Evolutionary conservation across 2,113 vertebrate genomes (phyloP).

Genomic region (Lethenteron camtschaticum): DNA sequence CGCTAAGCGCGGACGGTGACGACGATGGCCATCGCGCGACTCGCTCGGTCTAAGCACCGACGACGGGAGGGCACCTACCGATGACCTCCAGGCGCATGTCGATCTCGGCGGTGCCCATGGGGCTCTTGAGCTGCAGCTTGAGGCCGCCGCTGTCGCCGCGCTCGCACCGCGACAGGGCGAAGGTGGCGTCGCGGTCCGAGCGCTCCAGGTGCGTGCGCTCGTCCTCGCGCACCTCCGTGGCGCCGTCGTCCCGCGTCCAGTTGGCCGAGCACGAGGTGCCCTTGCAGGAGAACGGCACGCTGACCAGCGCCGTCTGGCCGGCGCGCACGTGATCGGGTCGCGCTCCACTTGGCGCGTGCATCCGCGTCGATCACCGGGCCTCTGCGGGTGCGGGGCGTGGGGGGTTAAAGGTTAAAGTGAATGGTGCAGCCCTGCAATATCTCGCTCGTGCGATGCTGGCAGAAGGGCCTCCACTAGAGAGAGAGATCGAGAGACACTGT

Average conservation of each 20-base stretch:
- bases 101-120: constrained; percentile 14
- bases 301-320: constrained; percentile 16
- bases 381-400: constrained; percentile 18
- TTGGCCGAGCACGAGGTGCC: constrained; percentile 19
- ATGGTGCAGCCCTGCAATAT: too few relatives aligned
- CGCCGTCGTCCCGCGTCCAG: constrained; percentile 25
- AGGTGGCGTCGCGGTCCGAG: constrained; percentile 11
- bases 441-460: too few relatives aligned
- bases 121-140: constrained; percentile 24
- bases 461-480: too few relatives aligned
- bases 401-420: too few relatives aligned
- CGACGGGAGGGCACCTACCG: constrained; percentile 14
- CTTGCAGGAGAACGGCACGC: constrained; percentile 24
- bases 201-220: constrained; percentile 16
- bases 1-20: too few relatives aligned
- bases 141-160: constrained; percentile 19
- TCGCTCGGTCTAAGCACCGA: too few relatives aligned
- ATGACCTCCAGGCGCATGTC: constrained; percentile 21
- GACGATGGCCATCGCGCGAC: too few relatives aligned
- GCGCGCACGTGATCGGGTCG: constrained; percentile 31
- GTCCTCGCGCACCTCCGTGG: constrained; percentile 20
- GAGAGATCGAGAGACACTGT: too few relatives aligned
- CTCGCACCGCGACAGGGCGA: constrained; percentile 20
- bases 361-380: constrained; percentile 38
- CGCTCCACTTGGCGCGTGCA: constrained; percentile 25